Conservation (phyloP, 2,888 invertebrate genomes). For the Meghimatium bilineatum region DNA sequence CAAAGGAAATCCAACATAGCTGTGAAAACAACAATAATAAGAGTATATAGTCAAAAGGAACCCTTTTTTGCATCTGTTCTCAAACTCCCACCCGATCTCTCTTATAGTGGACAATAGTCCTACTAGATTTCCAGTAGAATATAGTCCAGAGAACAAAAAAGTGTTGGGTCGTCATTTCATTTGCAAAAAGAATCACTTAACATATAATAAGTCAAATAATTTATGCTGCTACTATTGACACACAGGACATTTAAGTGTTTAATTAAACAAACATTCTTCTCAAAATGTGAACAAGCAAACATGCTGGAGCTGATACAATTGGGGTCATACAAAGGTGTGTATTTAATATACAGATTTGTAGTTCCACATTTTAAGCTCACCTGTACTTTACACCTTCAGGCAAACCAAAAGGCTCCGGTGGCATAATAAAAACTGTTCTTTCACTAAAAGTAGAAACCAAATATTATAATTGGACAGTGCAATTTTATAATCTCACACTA, state of each 20-base stretch:
- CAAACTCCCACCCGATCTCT: too few species aligned
- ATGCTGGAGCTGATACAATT: background rate
- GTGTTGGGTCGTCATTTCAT: too few species aligned
- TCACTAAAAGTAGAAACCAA: slow-evolving; percentile 79
- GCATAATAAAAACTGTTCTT: slow-evolving; percentile 94
- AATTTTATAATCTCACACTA: background rate
- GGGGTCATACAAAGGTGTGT: background rate
- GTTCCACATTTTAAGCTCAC: slow-evolving; percentile 52
- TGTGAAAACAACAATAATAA: slow-evolving; percentile 52
- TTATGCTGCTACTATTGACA: too few species aligned
- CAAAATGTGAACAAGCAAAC: too few species aligned
- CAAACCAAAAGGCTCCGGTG: slow-evolving; percentile 85
- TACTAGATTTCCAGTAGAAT: too few species aligned
- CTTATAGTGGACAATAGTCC: too few species aligned
- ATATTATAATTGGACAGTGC: background rate
- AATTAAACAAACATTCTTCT: too few species aligned
- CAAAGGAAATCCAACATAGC: slow-evolving; percentile 74
- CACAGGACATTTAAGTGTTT: too few species aligned
- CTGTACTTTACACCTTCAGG: slow-evolving; percentile 71
- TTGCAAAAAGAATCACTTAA: too few species aligned
- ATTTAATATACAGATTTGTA: background rate
- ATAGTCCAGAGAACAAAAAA: too few species aligned
- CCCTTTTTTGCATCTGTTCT: too few species aligned
- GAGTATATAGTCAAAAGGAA: background rate
- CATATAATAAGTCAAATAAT: too few species aligned